Base-by-base conservation (phyloP, 2,113 vertebrate genomes). In the Formicarius rufipectus region DNA sequence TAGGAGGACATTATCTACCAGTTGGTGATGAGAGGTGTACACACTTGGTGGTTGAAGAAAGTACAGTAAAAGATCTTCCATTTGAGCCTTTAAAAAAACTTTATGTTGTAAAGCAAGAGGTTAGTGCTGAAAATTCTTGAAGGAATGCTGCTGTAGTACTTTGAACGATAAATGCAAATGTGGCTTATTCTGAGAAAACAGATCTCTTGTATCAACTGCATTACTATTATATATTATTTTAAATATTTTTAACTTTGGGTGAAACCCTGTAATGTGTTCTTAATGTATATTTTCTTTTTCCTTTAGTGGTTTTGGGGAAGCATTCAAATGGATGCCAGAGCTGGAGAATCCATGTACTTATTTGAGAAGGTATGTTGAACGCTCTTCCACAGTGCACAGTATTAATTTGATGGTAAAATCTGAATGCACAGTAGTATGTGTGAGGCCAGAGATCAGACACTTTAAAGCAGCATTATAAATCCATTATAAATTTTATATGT, bases 301-400 rank as follows among this genome's bases (percentile, higher is more conserved):
- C 62, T 81, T 53, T 42, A 99, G 99, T 99, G 99, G 99, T 99
- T 99, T 97, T 99, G 99, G 99, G 99, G 99, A 94, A 99, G 99
- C 95, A 99, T 99, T 98, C 99, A 99, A 94, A 99, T 99, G 99
- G 99, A 99, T 94, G 99, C 99, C 72, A 98, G 99, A 85, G 99
- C 99, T 84, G 99, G 99, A 80, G 99, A 99, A 93, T 98, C 99
- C 30, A 99, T 99, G 99, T 99, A 99, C 96, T 98, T 99, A 71
- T 99, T 99, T 95, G 99, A 99, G 97, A 99, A 99, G 99, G 99
- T 99, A 96, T 90, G 95, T 60, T 73, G 67, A 66, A 60, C 47
- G 39, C 12, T 49, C 14, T 91, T 7, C 5, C 2, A 4, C 37
- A 23, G 23, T 4, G 3, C 2, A 3, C 39, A 69, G 44, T 9